Evolutionary conservation across 1,140 invertebrate genomes (phyloP).

Genomic region (Hylaeus anthracinus): DNA sequence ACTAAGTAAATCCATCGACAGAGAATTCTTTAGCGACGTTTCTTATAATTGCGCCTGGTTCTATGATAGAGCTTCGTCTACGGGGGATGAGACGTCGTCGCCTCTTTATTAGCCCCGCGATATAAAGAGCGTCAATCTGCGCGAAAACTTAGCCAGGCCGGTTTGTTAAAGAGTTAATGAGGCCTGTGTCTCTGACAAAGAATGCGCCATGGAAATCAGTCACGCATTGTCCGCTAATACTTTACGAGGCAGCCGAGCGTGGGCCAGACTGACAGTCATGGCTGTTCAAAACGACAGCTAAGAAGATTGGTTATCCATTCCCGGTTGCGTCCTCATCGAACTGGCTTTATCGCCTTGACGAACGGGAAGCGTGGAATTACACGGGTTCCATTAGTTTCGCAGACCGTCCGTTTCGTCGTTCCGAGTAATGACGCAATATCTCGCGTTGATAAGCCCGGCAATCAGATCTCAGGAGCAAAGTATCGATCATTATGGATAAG

Average conservation of each 20-base stretch:
- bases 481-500: conserved; percentile 20
- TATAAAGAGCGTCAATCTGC: not conserved
- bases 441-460: conserved; percentile 20
- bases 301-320: conserved; percentile 57
- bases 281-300: conserved; percentile 55
- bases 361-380: conserved; percentile 41
- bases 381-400: conserved; percentile 22
- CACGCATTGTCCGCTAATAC: conserved; percentile 56
- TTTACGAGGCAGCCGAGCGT: conserved; percentile 53
- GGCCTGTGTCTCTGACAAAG: conserved; percentile 50
- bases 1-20: too few relatives aligned
- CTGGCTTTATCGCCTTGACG: conserved; percentile 37
- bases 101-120: not conserved
- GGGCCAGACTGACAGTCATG: conserved; percentile 51
- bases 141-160: conserved; percentile 14
- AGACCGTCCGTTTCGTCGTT: conserved; percentile 20
- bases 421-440: conserved; percentile 21
- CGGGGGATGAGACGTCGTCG: conserved; percentile 4
- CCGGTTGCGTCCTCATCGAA: conserved; percentile 49
- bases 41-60: too few relatives aligned
- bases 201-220: conserved; percentile 47
- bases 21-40: too few relatives aligned
- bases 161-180: conserved; percentile 54
- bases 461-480: conserved; percentile 5
- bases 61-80: too few relatives aligned